Conservation (phyloP, 2,888 invertebrate species). For the Melolontha melolontha region DNA sequence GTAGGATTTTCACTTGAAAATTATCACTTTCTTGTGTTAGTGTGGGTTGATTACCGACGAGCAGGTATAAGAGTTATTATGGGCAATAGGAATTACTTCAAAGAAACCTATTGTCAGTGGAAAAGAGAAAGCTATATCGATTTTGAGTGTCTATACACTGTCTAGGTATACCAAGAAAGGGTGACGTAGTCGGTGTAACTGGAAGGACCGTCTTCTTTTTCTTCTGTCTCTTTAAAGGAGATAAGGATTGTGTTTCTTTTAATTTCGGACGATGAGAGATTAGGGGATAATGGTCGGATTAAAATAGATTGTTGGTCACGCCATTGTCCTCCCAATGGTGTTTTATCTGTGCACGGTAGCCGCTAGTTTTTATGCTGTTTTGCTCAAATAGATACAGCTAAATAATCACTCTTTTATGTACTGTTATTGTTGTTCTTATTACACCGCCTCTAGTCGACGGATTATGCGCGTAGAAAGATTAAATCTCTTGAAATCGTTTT, state of each 20-base stretch:
- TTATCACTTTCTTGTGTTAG: too few relatives aligned
- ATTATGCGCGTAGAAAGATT: too few relatives aligned
- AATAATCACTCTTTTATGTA: slow-evolving; percentile 31
- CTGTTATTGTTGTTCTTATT: slow-evolving; percentile 24
- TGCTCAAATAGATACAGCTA: slow-evolving; percentile 10
- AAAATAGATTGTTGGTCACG: background rate
- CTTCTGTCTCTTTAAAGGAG: background rate
- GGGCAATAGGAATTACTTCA: too few relatives aligned
- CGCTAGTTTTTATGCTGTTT: slow-evolving; percentile 9
- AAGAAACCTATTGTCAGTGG: too few relatives aligned
- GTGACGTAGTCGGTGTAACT: background rate
- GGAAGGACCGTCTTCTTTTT: background rate
- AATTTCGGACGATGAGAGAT: slow-evolving; percentile 6
- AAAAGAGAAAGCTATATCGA: too few relatives aligned
- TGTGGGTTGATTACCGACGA: too few relatives aligned
- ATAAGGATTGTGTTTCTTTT: slow-evolving; percentile 14
- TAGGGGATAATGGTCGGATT: slow-evolving; percentile 9
- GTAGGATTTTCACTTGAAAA: too few relatives aligned
- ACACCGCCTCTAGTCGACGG: background rate
- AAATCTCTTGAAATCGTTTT: too few relatives aligned
- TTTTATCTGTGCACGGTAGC: background rate
- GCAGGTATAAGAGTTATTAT: too few relatives aligned
- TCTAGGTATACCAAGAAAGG: too few relatives aligned
- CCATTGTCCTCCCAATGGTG: background rate
- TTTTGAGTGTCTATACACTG: background rate